phyloP scores from a whole-genome alignment of 2,113 vertebrate species.

The Numida meleagris region DNA sequence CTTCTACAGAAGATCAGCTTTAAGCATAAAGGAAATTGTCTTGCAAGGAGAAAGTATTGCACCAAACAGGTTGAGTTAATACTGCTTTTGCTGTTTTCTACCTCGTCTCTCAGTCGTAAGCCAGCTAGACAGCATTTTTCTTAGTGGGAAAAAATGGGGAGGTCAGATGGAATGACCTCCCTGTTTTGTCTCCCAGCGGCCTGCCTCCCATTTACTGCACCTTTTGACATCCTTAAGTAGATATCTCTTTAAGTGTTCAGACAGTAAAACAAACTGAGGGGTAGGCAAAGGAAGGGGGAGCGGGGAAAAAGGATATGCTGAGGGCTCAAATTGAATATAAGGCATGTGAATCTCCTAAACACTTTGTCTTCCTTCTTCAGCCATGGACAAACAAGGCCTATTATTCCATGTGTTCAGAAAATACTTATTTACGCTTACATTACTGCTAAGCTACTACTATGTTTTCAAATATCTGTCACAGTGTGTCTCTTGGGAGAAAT shows the following conservation, averaged over 20 bases:
- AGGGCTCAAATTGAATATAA: not conserved
- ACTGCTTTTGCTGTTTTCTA: conserved; percentile 15
- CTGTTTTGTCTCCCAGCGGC: conserved; percentile 43
- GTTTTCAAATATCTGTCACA: not conserved
- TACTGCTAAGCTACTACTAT: not conserved
- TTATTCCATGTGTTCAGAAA: not conserved
- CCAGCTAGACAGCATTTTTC: conserved; percentile 79
- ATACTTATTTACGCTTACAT: not conserved
- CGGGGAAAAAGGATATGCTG: not conserved
- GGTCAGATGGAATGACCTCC: conserved; percentile 83
- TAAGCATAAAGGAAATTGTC: not conserved
- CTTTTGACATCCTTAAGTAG: conserved; percentile 87
- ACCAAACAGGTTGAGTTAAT: not conserved
- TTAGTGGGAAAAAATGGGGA: conserved; percentile 81
- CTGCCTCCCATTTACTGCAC: conserved; percentile 78
- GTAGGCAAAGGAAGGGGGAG: conserved; percentile 12
- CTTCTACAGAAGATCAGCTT: not conserved
- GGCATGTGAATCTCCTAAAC: accelerated
- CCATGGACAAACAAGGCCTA: not conserved
- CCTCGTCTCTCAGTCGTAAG: conserved; percentile 76
- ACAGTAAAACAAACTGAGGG: conserved; percentile 76
- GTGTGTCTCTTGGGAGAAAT: not conserved
- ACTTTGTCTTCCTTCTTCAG: not conserved
- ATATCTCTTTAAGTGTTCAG: conserved; percentile 82
- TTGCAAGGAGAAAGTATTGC: not conserved